phyloP scores from a whole-genome alignment of 2,797 vertebrate species.

The Knipowitschia caucasica region DNA sequence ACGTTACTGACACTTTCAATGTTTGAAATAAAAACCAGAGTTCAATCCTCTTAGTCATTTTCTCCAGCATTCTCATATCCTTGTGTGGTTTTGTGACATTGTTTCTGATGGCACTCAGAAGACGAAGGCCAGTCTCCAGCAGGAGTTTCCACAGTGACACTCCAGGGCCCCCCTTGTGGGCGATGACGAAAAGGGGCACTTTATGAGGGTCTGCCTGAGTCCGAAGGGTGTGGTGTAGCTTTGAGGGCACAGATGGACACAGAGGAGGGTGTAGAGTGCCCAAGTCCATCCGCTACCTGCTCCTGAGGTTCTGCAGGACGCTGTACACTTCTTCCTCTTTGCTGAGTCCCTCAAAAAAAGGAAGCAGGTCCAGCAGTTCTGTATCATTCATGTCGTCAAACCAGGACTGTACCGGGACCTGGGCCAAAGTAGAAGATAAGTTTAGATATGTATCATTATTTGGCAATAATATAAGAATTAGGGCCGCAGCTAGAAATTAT shows the following conservation, averaged over 20 bases:
- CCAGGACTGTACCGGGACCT: constrained; percentile 99
- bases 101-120: constrained; percentile 60
- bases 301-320: constrained; percentile 87
- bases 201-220: constrained; percentile 58
- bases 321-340: constrained; percentile 93
- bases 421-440: background rate
- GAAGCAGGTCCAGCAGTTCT: constrained; percentile 94
- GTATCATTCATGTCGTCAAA: constrained; percentile 98
- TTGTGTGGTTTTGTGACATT: constrained; percentile 54
- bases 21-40: constrained; percentile 68
- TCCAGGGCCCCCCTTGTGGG: constrained; percentile 49
- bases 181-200: constrained; percentile 49
- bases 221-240: constrained; percentile 43
- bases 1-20: constrained; percentile 67
- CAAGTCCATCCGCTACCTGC: constrained; percentile 84
- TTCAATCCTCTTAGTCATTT: constrained; percentile 63
- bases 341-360: constrained; percentile 97
- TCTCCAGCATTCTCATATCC: constrained; percentile 45
- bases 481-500: no score
- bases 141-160: constrained; percentile 63
- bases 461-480: no score
- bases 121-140: constrained; percentile 52
- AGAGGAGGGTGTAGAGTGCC: constrained; percentile 26
- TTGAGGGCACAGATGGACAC: constrained; percentile 32
- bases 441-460: background rate